These are phyloP conservation scores for Diplodus sargus DNA, from an alignment of 2,797 vertebrate genomes.

Conservation along the genomic window DNA sequence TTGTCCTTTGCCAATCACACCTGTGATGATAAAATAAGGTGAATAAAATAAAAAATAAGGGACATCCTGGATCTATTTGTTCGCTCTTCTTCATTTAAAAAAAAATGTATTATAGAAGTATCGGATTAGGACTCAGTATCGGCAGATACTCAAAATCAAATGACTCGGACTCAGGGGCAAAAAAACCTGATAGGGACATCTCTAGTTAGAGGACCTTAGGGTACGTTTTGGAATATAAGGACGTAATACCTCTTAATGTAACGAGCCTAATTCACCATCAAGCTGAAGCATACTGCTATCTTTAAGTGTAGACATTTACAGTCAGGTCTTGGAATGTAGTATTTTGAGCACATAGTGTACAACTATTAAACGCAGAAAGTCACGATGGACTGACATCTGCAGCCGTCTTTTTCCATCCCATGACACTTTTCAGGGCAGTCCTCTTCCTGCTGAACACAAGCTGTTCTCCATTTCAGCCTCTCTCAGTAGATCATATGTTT, in stretches of 20 bases:
- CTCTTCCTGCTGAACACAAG: slow-evolving; percentile 19
- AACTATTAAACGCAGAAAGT: not conserved
- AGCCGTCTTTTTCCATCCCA: not conserved
- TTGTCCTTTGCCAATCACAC: too few relatives aligned
- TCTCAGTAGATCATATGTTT: not conserved
- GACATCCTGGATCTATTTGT: too few relatives aligned
- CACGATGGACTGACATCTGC: not conserved
- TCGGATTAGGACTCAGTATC: too few relatives aligned
- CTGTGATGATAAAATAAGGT: too few relatives aligned
- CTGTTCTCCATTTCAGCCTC: slow-evolving; percentile 3
- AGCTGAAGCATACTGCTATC: not conserved
- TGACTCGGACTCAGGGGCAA: too few relatives aligned
- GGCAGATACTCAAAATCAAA: too few relatives aligned
- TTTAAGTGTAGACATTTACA: not conserved
- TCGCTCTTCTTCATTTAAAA: too few relatives aligned
- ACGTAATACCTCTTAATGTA: not conserved
- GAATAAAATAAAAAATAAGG: too few relatives aligned
- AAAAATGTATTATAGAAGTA: too few relatives aligned
- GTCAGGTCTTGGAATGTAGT: not conserved
- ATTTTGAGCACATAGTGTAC: not conserved
- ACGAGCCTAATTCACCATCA: not conserved
- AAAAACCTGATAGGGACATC: too few relatives aligned
- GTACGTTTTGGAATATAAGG: too few relatives aligned
- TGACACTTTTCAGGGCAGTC: slow-evolving; percentile 1
- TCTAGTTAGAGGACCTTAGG: too few relatives aligned